Conservation (phyloP, 2,797 vertebrate species). For the Leontocebus nigricollis region DNA sequence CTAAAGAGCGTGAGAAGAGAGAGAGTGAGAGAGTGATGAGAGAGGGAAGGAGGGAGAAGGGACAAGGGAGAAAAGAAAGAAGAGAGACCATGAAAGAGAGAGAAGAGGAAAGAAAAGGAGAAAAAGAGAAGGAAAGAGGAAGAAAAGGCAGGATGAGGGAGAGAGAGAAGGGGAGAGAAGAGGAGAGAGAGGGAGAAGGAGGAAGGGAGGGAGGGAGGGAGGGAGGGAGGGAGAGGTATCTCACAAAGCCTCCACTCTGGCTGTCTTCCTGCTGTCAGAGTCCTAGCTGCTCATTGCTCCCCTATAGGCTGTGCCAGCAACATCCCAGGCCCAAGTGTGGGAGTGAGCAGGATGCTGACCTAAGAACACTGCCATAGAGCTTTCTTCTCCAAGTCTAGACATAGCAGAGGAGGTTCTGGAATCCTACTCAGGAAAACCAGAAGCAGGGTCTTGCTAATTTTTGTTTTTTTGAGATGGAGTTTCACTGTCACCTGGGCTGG, state of each 20-base stretch:
- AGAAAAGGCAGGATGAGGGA: accelerated
- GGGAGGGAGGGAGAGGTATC: not conserved
- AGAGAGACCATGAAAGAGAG: not conserved
- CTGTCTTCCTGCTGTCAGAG: too few relatives aligned
- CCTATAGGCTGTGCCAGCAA: accelerated
- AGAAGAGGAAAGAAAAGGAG: not conserved
- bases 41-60: not conserved
- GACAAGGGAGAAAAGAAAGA: not conserved
- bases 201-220: too few relatives aligned
- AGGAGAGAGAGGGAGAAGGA: not conserved
- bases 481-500: too few relatives aligned
- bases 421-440: not conserved
- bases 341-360: not conserved
- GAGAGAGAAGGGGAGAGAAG: not conserved
- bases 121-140: too few relatives aligned
- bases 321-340: too few relatives aligned
- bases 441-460: not conserved
- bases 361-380: too few relatives aligned
- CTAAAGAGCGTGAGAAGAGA: not conserved
- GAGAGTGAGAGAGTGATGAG: not conserved
- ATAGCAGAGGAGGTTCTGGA: not conserved
- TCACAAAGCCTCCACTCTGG: not conserved
- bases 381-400: not conserved
- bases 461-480: too few relatives aligned
- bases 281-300: not conserved